Evolutionary conservation across 37 sponge, comb jelly and placozoan genomes (phyloP).

Genomic region (Cliona cf. orientalis): DNA sequence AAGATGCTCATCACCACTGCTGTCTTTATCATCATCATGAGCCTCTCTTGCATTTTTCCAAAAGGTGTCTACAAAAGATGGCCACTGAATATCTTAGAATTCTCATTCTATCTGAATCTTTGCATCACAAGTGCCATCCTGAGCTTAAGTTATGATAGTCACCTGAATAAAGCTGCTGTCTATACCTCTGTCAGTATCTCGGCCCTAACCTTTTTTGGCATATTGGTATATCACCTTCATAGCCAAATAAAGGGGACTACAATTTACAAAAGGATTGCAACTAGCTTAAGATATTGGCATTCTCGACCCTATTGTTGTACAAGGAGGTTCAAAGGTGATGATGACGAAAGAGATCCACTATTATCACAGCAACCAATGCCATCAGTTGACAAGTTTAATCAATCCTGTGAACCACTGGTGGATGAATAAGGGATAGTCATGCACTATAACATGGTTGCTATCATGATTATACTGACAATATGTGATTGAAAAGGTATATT

Average conservation of each 20-base stretch:
- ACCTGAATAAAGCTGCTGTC: too few relatives aligned
- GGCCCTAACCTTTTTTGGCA: neutral
- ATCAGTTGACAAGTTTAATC: neutral
- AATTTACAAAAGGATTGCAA: neutral
- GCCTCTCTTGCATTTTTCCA: neutral
- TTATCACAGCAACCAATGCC: neutral
- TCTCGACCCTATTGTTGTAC: too few relatives aligned
- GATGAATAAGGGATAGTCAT: neutral
- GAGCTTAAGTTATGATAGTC: too few relatives aligned
- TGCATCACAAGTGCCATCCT: too few relatives aligned
- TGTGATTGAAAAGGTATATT: too few relatives aligned
- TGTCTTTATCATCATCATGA: neutral
- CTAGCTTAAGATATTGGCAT: neutral
- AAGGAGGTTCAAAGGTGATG: neutral
- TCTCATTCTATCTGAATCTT: neutral
- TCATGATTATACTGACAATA: too few relatives aligned
- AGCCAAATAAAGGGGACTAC: neutral
- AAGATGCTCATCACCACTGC: neutral
- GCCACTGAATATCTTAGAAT: neutral
- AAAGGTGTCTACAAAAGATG: neutral
- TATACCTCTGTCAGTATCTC: too few relatives aligned
- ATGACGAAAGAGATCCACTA: neutral
- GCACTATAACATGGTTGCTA: too few relatives aligned
- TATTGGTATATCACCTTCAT: neutral
- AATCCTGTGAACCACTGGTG: neutral